These are phyloP conservation scores for Aratinga solstitialis DNA, from an alignment of 2,797 vertebrate species.

Conservation along the genomic window DNA sequence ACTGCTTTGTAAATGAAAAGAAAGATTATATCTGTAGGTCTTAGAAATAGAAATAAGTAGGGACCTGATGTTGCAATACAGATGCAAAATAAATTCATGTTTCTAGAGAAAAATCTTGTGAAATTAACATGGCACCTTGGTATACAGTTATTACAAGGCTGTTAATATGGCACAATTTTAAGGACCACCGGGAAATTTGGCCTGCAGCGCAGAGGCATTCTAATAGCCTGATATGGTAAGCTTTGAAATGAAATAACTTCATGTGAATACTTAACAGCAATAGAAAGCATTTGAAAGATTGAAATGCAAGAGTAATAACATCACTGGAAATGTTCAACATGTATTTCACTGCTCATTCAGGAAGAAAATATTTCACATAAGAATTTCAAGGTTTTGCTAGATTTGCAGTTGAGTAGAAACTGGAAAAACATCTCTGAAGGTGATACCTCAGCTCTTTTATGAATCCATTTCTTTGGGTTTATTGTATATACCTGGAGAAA, in stretches of 20 bases:
- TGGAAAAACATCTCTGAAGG: neutral
- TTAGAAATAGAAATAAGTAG: neutral
- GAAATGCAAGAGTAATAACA: neutral
- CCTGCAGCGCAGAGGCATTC: conserved; percentile 35
- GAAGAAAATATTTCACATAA: neutral
- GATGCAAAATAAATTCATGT: neutral
- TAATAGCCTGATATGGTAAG: neutral
- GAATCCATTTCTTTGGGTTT: neutral
- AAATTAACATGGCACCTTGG: neutral
- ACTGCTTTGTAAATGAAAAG: neutral
- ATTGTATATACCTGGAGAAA: neutral
- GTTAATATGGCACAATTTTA: conserved; percentile 10
- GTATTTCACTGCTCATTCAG: neutral
- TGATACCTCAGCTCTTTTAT: neutral
- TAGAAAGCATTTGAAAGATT: neutral
- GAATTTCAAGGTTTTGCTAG: neutral
- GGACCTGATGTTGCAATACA: neutral
- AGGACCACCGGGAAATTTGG: conserved; percentile 27
- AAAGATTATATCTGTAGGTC: neutral
- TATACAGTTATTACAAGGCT: neutral
- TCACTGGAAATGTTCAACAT: neutral
- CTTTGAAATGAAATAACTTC: conserved; percentile 22
- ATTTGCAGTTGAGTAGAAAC: neutral
- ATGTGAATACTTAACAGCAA: conserved; percentile 13
- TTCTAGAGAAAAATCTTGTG: neutral